phyloP scores from a whole-genome alignment of 2,113 vertebrate genomes.

The Lethenteron reissneri region DNA sequence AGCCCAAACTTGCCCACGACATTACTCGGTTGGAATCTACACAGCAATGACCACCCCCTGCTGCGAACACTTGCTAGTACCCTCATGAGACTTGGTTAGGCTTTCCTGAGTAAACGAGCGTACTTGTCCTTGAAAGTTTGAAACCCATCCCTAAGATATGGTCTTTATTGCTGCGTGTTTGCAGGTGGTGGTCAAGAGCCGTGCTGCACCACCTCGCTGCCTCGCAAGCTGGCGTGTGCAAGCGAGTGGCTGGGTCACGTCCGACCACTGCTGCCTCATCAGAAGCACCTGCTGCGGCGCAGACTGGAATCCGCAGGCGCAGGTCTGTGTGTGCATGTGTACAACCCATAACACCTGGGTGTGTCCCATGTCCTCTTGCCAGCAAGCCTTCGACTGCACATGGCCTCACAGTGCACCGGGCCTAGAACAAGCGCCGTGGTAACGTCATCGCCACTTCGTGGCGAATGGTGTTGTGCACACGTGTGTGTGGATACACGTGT shows the following conservation, averaged over 20 bases:
- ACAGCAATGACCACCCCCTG: too few relatives aligned
- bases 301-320: slow-evolving; percentile 24
- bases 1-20: too few relatives aligned
- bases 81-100: background rate
- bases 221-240: slow-evolving; percentile 28
- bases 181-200: slow-evolving; percentile 23
- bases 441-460: too few relatives aligned
- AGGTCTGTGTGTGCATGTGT: slow-evolving; percentile 19
- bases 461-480: too few relatives aligned
- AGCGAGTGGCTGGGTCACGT: slow-evolving; percentile 25
- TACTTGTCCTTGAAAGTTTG: background rate
- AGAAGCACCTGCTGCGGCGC: slow-evolving; percentile 14
- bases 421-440: too few relatives aligned
- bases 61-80: too few relatives aligned
- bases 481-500: too few relatives aligned
- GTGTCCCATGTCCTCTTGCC: too few relatives aligned
- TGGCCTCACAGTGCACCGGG: too few relatives aligned
- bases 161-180: background rate
- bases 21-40: too few relatives aligned
- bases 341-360: too few relatives aligned
- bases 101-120: background rate
- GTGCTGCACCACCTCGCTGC: slow-evolving; percentile 23
- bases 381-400: too few relatives aligned
- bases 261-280: slow-evolving; percentile 28
- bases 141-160: background rate